Conservation (phyloP, 2,113 vertebrate species). For the Catagonus wagneri region DNA sequence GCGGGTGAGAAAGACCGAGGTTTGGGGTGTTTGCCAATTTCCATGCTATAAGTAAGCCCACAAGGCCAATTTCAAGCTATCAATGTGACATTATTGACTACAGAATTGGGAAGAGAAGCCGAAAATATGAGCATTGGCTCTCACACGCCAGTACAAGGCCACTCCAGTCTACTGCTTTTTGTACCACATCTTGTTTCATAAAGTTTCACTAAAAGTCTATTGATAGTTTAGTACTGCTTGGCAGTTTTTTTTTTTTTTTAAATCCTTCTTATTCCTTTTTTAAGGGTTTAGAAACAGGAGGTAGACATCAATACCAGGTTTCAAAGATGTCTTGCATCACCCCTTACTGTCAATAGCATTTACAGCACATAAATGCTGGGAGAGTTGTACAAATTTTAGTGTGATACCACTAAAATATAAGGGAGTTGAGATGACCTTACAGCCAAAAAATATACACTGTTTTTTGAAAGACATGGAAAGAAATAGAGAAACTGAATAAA, state of each 20-base stretch:
- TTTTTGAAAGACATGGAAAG: conserved; percentile 28
- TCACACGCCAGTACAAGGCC: background rate
- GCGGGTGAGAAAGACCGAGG: background rate
- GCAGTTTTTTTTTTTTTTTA: background rate
- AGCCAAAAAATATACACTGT: background rate
- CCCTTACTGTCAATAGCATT: background rate
- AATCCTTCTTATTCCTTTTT: background rate
- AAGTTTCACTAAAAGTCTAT: background rate
- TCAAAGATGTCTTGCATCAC: background rate
- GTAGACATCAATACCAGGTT: background rate
- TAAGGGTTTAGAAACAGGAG: background rate
- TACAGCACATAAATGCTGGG: background rate
- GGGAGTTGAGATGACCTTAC: background rate
- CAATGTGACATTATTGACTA: background rate
- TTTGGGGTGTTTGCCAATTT: background rate
- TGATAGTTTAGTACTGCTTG: background rate
- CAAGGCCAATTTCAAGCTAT: background rate
- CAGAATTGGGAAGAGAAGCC: background rate
- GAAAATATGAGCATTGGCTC: background rate
- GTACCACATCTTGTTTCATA: background rate
- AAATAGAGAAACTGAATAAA: background rate
- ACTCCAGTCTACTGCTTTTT: background rate
- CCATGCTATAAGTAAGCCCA: background rate
- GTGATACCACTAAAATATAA: background rate
- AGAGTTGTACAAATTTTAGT: background rate